These are phyloP conservation scores for Thalpophila matura DNA, from an alignment of 2,888 invertebrate genomes.

Conservation along the genomic window DNA sequence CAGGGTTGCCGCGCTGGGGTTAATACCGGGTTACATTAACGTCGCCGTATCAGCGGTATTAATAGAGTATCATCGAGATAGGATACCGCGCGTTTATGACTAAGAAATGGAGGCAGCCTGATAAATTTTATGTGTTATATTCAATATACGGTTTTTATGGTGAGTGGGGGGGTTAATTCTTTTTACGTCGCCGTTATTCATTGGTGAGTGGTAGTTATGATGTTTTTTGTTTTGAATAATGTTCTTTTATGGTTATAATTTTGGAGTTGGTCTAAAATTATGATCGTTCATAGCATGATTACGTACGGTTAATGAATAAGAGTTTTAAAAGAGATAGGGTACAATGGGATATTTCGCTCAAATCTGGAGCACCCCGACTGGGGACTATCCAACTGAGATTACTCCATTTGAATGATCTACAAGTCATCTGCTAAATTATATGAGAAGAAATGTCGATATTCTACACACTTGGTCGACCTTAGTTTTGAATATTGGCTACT, in stretches of 20 bases:
- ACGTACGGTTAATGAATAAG: too few relatives aligned
- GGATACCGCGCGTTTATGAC: constrained; percentile 66
- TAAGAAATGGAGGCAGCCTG: constrained; percentile 62
- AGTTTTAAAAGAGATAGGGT: too few relatives aligned
- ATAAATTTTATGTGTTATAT: constrained; percentile 68
- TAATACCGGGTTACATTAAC: constrained; percentile 81
- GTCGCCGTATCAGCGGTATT: constrained; percentile 82
- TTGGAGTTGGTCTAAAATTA: too few relatives aligned
- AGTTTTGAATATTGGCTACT: too few relatives aligned
- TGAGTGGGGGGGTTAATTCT: constrained; percentile 58
- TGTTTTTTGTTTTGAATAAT: constrained; percentile 16
- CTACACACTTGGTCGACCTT: too few relatives aligned
- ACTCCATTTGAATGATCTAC: too few relatives aligned
- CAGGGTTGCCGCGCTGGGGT: constrained; percentile 68
- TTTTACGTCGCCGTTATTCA: constrained; percentile 58
- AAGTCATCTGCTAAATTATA: too few relatives aligned
- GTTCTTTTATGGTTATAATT: constrained; percentile 10
- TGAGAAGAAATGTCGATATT: too few relatives aligned
- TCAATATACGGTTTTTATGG: constrained; percentile 67
- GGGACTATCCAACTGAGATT: too few relatives aligned
- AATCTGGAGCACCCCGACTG: too few relatives aligned
- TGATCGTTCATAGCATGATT: too few relatives aligned
- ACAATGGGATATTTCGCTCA: too few relatives aligned
- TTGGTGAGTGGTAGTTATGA: constrained; percentile 39
- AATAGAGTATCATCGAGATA: constrained; percentile 87